Conservation (phyloP, 2,797 vertebrate species). For the Scarus forsteni region DNA sequence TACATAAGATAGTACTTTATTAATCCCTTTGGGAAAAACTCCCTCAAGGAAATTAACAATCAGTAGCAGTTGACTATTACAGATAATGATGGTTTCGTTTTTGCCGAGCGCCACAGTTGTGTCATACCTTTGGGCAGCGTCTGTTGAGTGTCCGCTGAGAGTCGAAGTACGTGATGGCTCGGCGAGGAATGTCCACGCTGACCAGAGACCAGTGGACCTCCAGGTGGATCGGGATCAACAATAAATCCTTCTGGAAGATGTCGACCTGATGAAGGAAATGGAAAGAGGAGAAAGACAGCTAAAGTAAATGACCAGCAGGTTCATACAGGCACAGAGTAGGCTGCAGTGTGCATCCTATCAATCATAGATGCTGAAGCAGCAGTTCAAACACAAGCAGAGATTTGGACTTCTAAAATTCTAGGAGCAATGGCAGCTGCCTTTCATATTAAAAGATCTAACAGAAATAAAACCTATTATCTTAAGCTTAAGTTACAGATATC, state of each 20-base stretch:
- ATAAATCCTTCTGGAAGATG: slow-evolving; percentile 94
- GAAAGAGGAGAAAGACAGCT: neutral
- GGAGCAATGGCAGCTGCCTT: no score
- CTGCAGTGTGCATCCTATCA: neutral
- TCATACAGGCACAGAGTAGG: neutral
- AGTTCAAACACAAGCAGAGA: no score
- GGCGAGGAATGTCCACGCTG: slow-evolving; percentile 89
- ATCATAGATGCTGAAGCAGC: no score
- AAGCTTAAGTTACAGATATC: neutral
- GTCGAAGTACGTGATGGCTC: slow-evolving; percentile 94
- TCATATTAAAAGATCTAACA: no score
- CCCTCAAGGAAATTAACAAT: no score
- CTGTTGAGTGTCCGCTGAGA: slow-evolving; percentile 95
- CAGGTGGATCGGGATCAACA: slow-evolving; percentile 95
- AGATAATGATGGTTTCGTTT: no score
- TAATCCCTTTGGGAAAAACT: no score
- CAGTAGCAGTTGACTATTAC: no score
- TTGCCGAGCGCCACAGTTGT: no score
- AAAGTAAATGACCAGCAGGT: neutral
- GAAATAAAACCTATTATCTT: no score
- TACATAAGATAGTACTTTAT: no score
- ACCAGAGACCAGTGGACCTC: slow-evolving; percentile 97
- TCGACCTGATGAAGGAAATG: slow-evolving; percentile 84
- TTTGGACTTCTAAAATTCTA: no score
- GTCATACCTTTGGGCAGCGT: slow-evolving; percentile 91